Evolutionary conservation across 2,888 invertebrate genomes (phyloP), one percentile per base, ranked within the genome.

Genomic region (Drosophila yooni): DNA sequence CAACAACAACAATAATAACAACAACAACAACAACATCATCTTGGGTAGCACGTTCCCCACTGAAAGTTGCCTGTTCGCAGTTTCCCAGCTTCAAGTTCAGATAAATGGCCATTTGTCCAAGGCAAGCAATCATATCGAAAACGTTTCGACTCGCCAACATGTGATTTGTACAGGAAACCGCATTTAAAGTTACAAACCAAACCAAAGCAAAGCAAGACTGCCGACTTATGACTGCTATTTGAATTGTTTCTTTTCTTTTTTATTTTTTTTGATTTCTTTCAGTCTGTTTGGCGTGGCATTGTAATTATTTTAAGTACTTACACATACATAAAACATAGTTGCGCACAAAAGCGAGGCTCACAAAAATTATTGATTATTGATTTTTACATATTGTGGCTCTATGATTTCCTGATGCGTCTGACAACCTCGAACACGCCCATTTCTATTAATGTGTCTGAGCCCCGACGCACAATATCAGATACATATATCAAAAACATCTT

Each of bases 231-330:
- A 79, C 74, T 73, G 48, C 38, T 18, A 46, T 34, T 58, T 59
- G 65, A 59, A 40, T 61, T 58, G 53, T 38, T 46, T 56, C 13
- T 40, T 58, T 64, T 50, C 53, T 36, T 40, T 40, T n/a, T 33
- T 33, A 11, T 13, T 34, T 34, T 34, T 46, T 43, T 25, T 27
- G 25, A 59, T 51, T 40, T 63, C 36, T 65, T 36, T 27, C 2
- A 58, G 57, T 36, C 29, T 62, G 75, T 56, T 57, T 65, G 27
- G 50, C 50, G 63, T 60, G 82, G 67, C 70, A 78, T 88, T 84
- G 80, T 89, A 87, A 87, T 87, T 90, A 87, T 87, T 70, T 69
- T 90, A 85, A 85, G 85, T 90, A 90, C 90, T 88, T 76, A 43
- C 31, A 29, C 15, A 40, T 53, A 58, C 38, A 36, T 15, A 38